phyloP scores from a whole-genome alignment of 2,797 vertebrate species.

The Sebastes iracundus region DNA sequence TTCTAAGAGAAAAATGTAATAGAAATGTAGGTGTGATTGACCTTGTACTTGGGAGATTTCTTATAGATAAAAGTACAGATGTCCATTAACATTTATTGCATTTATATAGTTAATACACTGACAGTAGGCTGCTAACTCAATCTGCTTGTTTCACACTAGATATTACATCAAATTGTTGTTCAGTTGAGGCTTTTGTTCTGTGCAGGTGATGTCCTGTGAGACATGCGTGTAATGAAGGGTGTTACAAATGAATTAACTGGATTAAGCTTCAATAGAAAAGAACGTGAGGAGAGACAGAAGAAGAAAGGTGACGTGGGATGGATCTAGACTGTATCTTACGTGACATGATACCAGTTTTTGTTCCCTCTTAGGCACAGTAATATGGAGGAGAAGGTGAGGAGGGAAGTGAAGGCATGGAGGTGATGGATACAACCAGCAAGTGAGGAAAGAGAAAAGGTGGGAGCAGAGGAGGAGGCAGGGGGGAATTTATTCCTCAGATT shows the following conservation, averaged over 20 bases:
- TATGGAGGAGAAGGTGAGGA: neutral
- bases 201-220: neutral
- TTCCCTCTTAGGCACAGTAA: neutral
- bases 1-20: neutral
- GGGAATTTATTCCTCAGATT: neutral
- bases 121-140: neutral
- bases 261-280: neutral
- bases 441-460: neutral
- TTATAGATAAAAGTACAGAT: neutral
- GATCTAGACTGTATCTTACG: neutral
- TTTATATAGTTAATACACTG: neutral
- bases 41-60: neutral
- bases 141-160: neutral
- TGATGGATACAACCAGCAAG: constrained; percentile 18
- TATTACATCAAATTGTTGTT: neutral
- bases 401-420: neutral
- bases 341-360: neutral
- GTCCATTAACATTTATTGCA: neutral
- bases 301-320: neutral
- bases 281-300: neutral
- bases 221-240: neutral
- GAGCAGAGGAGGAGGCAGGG: neutral
- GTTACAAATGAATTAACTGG: neutral
- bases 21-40: neutral
- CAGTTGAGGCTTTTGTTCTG: neutral